Percentiles rank a stretch among this genome's conserved stretches.
Evolutionary conservation across 2,888 invertebrate species (phyloP).

Genomic region (Drosophila limbata): DNA sequence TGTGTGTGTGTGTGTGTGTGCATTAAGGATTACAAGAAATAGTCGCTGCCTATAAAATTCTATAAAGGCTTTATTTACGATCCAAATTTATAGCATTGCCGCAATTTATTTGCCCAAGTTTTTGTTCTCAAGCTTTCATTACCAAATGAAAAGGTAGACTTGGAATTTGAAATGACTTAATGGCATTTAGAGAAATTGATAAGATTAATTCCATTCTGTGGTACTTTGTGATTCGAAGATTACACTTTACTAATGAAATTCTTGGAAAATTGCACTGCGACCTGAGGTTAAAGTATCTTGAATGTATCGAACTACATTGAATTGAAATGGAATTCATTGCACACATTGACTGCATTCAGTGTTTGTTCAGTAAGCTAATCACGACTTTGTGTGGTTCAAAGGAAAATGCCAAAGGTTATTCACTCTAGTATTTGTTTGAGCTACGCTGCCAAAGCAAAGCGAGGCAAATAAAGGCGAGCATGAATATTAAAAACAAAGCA

Average conservation of each 20-base stretch:
- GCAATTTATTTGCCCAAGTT: slow-evolving; percentile 57
- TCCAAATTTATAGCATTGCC: slow-evolving; percentile 46
- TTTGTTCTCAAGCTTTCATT: slow-evolving; percentile 53
- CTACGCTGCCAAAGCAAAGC: slow-evolving; percentile 23
- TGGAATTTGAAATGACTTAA: slow-evolving; percentile 24
- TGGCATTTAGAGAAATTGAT: slow-evolving; percentile 2
- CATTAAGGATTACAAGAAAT: slow-evolving; percentile 56
- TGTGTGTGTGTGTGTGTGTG: slow-evolving; percentile 9
- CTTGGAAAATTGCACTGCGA: background rate
- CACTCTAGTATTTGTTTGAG: slow-evolving; percentile 25
- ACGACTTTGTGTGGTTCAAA: slow-evolving; percentile 7
- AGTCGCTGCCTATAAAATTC: slow-evolving; percentile 52
- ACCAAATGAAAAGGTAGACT: slow-evolving; percentile 38
- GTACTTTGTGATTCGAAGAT: background rate
- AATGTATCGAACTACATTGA: background rate
- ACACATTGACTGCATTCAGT: slow-evolving; percentile 9
- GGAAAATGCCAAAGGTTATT: slow-evolving; percentile 47
- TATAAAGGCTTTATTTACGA: slow-evolving; percentile 64
- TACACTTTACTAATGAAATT: background rate
- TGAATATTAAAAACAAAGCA: slow-evolving; percentile 69
- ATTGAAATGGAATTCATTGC: background rate
- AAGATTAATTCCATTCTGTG: background rate
- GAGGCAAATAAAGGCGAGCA: slow-evolving; percentile 54
- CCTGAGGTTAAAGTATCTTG: background rate
- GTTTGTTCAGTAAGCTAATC: slow-evolving; percentile 33